Base-by-base conservation (phyloP, 1,140 invertebrate genomes). In the Sycobia sp. region DNA sequence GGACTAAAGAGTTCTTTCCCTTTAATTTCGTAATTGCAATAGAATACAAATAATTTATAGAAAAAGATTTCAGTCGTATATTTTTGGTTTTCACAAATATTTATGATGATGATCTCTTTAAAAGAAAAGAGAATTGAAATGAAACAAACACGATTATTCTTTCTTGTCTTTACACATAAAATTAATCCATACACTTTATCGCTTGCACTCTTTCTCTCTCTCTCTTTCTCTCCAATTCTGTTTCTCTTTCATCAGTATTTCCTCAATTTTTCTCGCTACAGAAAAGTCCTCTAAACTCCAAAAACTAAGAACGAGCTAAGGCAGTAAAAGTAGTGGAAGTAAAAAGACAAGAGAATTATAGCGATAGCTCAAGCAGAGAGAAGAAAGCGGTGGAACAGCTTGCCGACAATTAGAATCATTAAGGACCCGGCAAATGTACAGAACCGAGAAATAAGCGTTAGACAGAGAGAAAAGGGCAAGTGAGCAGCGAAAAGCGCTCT, bases 391-490 rank as follows among this genome's bases (percentile, higher is more conserved):
- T 34, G 62, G 51, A 38, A 32, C 60, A 57, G 44, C 56, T 59
- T 66, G 67, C 54, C 73, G 78, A 76, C 78, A 82, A 81, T 82
- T 82, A 81, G 76, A 82, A 81, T 80, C 76, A 79, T 75, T 77
- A 76, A 78, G 70, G 73, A 75, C 62, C 63, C 55, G 65, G 20
- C 16, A 54, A 65, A 70, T 59, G 65, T 70, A 69, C 55, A 55
- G 67, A 67, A 73, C 64, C 58, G 58, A 51, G 65, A 44, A 63
- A 63, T 41, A 50, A 56, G 32, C 23, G 27, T 36, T n/a, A n/a
- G n/a, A n/a, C n/a, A n/a, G n/a, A n/a, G n/a, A n/a, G n/a, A n/a
- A n/a, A n/a, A n/a, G 25, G 47, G 57, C 14, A n/a, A 66, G 51
- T 16, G 64, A 64, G 54, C 49, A 64, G 56, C 55, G 55, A 67